Percentiles rank a stretch among this genome's conserved stretches.
Evolutionary conservation across 2,113 vertebrate species (phyloP).

Genomic region (Dendrocopos noguchii): DNA sequence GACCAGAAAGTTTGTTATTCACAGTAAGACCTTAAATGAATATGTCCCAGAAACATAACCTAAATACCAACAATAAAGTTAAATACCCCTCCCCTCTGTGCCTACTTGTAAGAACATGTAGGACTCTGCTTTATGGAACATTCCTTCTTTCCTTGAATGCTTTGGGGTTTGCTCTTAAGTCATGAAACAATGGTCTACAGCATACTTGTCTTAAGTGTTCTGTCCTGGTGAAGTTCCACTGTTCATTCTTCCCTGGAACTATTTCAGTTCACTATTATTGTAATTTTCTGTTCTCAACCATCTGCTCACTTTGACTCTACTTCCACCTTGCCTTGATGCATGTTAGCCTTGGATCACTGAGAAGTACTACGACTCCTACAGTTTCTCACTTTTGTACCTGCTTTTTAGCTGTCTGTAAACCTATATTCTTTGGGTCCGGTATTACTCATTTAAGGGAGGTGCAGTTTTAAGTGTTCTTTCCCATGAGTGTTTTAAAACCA

Average conservation of each 20-base stretch:
- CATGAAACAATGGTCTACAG: not conserved
- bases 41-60: not conserved
- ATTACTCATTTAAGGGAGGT: not conserved
- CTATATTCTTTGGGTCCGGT: not conserved
- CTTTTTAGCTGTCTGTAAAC: not conserved
- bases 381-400: not conserved
- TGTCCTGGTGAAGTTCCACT: not conserved
- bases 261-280: not conserved
- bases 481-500: not conserved
- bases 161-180: not conserved
- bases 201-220: not conserved
- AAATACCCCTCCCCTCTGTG: fast-evolving
- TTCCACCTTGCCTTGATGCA: not conserved
- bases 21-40: not conserved
- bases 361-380: not conserved
- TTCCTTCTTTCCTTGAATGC: not conserved
- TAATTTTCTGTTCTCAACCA: not conserved
- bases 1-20: not conserved
- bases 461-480: not conserved
- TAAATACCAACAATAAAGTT: not conserved
- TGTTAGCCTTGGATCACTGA: not conserved
- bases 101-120: not conserved
- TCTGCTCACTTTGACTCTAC: not conserved
- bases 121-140: not conserved
- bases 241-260: not conserved